Evolutionary conservation across 2,797 vertebrate genomes (phyloP).

Genomic region (Urophycis tenuis): DNA sequence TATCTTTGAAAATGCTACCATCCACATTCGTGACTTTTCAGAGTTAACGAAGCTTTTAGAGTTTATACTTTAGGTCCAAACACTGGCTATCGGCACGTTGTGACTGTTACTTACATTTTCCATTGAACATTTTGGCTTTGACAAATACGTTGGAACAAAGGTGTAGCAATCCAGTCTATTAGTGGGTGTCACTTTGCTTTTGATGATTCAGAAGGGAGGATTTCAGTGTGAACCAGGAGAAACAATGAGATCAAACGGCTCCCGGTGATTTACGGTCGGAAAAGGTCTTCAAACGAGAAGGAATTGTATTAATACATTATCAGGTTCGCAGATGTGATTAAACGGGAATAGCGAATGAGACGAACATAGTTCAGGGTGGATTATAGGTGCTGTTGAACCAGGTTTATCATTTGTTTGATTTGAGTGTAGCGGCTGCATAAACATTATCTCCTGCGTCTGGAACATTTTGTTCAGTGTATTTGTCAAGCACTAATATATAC

Average conservation of each 20-base stretch:
- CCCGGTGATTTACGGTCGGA: no score
- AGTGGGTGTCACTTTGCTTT: no score
- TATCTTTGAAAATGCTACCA: not conserved
- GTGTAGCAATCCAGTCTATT: no score
- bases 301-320: not conserved
- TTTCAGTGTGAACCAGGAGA: no score
- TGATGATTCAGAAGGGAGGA: not conserved
- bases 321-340: not conserved
- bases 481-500: not conserved
- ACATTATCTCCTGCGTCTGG: slow-evolving; percentile 12
- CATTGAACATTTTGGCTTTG: not conserved
- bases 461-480: slow-evolving; percentile 11
- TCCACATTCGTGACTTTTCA: not conserved
- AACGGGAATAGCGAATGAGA: not conserved
- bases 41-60: not conserved
- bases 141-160: not conserved
- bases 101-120: not conserved
- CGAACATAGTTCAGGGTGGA: not conserved
- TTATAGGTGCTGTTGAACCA: not conserved
- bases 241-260: no score
- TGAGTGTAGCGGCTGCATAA: slow-evolving; percentile 1
- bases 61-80: not conserved
- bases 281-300: not conserved
- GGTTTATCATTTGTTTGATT: slow-evolving; percentile 13
- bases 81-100: not conserved